Conservation (phyloP, 64 coral and sea anemone species). For the Catalaphyllia jardinei region DNA sequence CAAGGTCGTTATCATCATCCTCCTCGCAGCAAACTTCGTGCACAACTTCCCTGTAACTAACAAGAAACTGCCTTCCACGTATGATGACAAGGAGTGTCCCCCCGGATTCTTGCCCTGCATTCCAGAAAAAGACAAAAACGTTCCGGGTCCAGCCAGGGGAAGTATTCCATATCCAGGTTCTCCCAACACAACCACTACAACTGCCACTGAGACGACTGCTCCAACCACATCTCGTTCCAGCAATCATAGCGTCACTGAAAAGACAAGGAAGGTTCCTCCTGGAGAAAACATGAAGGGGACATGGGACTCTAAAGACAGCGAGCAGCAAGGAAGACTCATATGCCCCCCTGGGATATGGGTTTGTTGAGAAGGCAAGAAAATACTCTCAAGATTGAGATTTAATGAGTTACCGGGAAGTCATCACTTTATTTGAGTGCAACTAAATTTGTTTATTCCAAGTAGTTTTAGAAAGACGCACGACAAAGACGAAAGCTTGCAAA, state of each 20-base stretch:
- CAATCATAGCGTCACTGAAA: not conserved
- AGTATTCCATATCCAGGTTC: not conserved
- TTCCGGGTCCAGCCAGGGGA: not conserved
- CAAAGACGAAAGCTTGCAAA: too few relatives aligned
- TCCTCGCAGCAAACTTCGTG: not conserved
- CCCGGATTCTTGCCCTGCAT: not conserved
- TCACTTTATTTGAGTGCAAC: not conserved
- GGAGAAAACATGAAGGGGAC: not conserved
- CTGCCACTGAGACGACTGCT: not conserved
- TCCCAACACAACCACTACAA: not conserved
- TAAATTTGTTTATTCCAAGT: too few relatives aligned
- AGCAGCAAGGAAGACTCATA: not conserved
- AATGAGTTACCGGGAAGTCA: not conserved
- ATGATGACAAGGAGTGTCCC: not conserved
- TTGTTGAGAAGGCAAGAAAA: not conserved
- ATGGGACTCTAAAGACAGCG: not conserved
- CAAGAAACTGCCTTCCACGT: not conserved
- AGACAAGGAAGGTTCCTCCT: not conserved
- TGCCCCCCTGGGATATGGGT: conserved; percentile 14
- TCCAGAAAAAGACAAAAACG: not conserved
- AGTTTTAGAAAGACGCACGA: too few relatives aligned
- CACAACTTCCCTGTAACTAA: not conserved
- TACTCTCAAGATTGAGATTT: not conserved
- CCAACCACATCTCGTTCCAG: not conserved
- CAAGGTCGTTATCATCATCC: not conserved